Base-by-base conservation (phyloP, 2,113 vertebrate species). In the Halichoerus grypus region DNA sequence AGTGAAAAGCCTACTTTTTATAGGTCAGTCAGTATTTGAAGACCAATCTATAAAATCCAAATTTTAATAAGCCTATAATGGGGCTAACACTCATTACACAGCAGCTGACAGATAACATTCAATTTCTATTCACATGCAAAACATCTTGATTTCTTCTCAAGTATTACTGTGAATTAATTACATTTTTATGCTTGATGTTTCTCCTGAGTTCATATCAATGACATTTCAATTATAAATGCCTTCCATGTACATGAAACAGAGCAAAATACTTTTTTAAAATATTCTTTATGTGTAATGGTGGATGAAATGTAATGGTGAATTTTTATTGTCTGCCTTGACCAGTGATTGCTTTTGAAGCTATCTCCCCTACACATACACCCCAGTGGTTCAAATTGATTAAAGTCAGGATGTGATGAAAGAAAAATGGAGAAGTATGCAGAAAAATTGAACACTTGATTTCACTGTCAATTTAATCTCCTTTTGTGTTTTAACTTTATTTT, bases 131-230 rank as follows among this genome's bases (percentile, higher is more conserved):
- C 46, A 95, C 63, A 57, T 63, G 31, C 76, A 93, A 93, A 55
- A 42, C 26, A 76, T 67, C 57, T 93, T 12, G 36, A 39, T 80
- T 84, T 77, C 26, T 71, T 89, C 87, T 90, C 65, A 82, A 26
- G 61, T 95, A 94, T 93, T 65, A 76, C 31, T 93, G 36, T 76
- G 55, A 81, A 59, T 93, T 79, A 92, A 59, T 89, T 96, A 28
- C 7, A 61, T 69, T 92, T 72, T 69, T 81, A 76, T 53, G 71
- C 18, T 69, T 61, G 13, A 53, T 95, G 8, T 87, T 93, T 87
- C 42, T 90, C 1, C 31, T 92, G 89, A 63, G 57, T 1, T 39
- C 19, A 14, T 77, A 72, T 33, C 28, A 71, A n/a, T 95, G 36
- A 82, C 76, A 93, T 86, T 93, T 85, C 51, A 87, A 28, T 69